Conservation (phyloP, 2,888 invertebrate species). For the Ptilodon capucinus region DNA sequence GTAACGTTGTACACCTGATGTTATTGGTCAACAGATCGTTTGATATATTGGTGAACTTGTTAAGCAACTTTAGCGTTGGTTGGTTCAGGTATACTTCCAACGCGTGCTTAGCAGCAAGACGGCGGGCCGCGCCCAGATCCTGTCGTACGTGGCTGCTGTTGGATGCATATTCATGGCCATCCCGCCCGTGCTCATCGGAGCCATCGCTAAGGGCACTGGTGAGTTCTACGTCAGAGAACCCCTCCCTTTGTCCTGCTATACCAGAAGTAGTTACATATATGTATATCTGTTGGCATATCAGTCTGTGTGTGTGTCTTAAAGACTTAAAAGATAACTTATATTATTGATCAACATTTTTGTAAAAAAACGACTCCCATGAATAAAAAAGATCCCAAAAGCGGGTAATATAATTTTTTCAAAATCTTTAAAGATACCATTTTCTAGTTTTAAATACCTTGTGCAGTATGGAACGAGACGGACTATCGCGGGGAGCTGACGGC, state of each 20-base stretch:
- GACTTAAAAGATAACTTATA: too few relatives aligned
- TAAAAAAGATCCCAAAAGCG: too few relatives aligned
- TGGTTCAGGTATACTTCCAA: constrained; percentile 96
- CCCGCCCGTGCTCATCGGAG: constrained; percentile 98
- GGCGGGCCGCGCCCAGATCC: constrained; percentile 94
- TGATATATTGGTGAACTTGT: neutral
- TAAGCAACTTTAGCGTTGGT: neutral
- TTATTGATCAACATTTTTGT: too few relatives aligned
- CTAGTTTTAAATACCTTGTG: neutral
- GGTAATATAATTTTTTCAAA: too few relatives aligned
- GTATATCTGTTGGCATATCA: too few relatives aligned
- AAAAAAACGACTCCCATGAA: too few relatives aligned
- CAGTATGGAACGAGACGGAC: constrained; percentile 98
- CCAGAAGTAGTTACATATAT: too few relatives aligned
- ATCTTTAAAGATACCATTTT: neutral
- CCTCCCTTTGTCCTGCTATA: too few relatives aligned
- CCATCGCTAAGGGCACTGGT: constrained; percentile 98
- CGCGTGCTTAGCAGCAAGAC: constrained; percentile 98
- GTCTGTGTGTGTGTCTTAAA: too few relatives aligned
- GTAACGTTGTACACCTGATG: too few relatives aligned
- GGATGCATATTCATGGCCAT: constrained; percentile 99
- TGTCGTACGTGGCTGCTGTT: constrained; percentile 97
- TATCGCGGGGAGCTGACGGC: constrained; percentile 85
- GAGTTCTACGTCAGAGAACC: constrained; percentile 27
- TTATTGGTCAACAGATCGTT: neutral